A percentile compares a stretch with the other conserved stretches of the same genome.
Evolutionary conservation across 92 coral and sea anemone species (phyloP).

Genomic region (Montipora capitata): DNA sequence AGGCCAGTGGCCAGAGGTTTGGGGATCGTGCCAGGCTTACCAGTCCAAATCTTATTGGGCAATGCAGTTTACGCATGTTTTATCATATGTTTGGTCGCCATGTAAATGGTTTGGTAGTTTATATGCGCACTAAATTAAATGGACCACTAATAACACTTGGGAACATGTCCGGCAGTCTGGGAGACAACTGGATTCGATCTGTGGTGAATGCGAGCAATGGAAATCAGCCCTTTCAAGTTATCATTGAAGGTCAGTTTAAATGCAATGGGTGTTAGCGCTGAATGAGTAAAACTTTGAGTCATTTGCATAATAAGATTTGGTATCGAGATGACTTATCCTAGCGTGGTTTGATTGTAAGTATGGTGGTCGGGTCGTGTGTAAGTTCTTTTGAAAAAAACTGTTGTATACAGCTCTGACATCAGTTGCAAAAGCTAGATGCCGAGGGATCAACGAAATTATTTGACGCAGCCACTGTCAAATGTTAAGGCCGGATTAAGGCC

Average conservation of each 20-base stretch:
- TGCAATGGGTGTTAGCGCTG: background rate
- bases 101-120: slow-evolving; percentile 87
- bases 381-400: too few species aligned
- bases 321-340: too few species aligned
- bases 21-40: slow-evolving; percentile 96
- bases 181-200: slow-evolving; percentile 91
- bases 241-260: slow-evolving; percentile 86
- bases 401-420: too few species aligned
- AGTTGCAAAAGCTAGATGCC: too few species aligned
- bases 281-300: too few species aligned
- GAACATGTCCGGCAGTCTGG: slow-evolving; percentile 82
- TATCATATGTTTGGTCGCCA: slow-evolving; percentile 97
- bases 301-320: too few species aligned
- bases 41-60: slow-evolving; percentile 88
- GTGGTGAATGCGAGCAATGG: slow-evolving; percentile 62
- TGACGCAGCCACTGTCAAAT: too few species aligned
- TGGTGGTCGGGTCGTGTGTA: too few species aligned
- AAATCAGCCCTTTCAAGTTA: slow-evolving; percentile 83
- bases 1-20: slow-evolving; percentile 80
- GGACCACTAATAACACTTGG: slow-evolving; percentile 76
- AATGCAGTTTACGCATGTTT: slow-evolving; percentile 90
- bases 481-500: too few species aligned
- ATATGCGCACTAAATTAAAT: slow-evolving; percentile 76
- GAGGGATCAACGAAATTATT: too few species aligned
- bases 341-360: too few species aligned